Base-by-base conservation (phyloP, 2,797 vertebrate species). In the Enoplosus armatus region DNA sequence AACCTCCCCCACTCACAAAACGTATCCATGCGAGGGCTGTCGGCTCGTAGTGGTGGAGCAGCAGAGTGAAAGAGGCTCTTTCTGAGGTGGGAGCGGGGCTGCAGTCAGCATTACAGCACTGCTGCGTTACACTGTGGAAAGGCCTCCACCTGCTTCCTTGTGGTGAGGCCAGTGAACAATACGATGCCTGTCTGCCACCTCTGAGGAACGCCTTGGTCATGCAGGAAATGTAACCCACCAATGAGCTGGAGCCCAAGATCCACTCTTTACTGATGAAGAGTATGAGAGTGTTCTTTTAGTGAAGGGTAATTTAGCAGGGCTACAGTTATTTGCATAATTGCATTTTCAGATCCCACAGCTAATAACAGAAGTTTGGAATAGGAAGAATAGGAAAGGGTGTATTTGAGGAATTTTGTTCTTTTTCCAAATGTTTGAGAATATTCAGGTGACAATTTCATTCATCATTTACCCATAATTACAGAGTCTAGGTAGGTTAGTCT, bases 31-130 rank as follows among this genome's bases (percentile, higher is more conserved):
- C 27, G 62, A 77, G 81, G 47, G 59, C 37, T 64, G 80, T 65
- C 58, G 6, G 73, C 79, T 79, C 29, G 1, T 39, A 14, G 37
- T 39, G 77, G 78, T 7, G 26, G 63, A 72, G 85, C 61, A 68
- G 77, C 35, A 22, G 72, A 85, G 72, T 94, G 83, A 94, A 95
- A 91, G 93, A 58, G 71, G 69, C 80, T 90, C 91, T 91, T 92
- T 94, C 91, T 91, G 87, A 78, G 83, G 83, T 4, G 33, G 60
- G 35, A 76, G 76, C 48, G n/a, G 56, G 67, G 68, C 76, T 68
- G 71, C 64, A 75, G 79, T 60, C 72, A 7, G 51, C 58, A 10
- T 58, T 73, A 58, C 70, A 26, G 69, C 79, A 22, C 70, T 4
- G 56, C 77, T 67, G 80, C 70, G 50, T 18, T 2, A 20, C 31